Evolutionary conservation across 2,113 vertebrate genomes (phyloP), one percentile per base, ranked within the genome.

Genomic region (Marmota flaviventris): DNA sequence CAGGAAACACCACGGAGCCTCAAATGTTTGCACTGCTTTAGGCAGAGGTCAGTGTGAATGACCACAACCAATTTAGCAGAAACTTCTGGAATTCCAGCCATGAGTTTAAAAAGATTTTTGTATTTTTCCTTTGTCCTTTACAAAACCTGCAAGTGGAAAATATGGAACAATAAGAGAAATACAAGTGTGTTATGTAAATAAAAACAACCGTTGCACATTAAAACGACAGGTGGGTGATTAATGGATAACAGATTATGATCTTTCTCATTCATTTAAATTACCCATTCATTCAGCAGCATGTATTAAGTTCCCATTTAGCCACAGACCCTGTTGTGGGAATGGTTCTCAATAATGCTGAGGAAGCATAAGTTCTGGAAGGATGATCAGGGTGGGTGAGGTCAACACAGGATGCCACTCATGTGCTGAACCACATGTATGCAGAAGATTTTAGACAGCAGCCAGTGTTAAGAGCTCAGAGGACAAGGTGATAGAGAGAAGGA

Each of bases 1-100:
- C 75, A 72, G 77, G 75, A 77, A 84, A 42, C 78, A 73, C 65
- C 34, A 8, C 63, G 42, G 58, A 88, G 89, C 20, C 61, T 82
- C 69, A 77, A 76, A 82, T 22, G 22, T 32, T 48, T 48, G 53
- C 22, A 56, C 91, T 90, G 70, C 70, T 86, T 89, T 96, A 94
- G 76, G 89, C 76, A 90, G 42, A 58, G 90, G 91, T 90, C 91
- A 97, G 24, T 70, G 1, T 83, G 61, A 85, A 86, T 86, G 84
- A 96, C 90, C 93, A 96, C 70, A 89, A 58, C 27, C 70, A 51
- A 84, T 34, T 75, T 4, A 72, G 84, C 96, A 76, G 86, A 95
- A 42, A 13, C 63, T 69, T 81, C 39, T 63, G 63, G 84, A 83
- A 95, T 92, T 67, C 91, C 86, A 84, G 72, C 42, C 37, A 37